A percentile compares a stretch with the other conserved stretches of the same genome.
phyloP scores from a whole-genome alignment of 1,140 invertebrate genomes.

The Chymomyza costata region DNA sequence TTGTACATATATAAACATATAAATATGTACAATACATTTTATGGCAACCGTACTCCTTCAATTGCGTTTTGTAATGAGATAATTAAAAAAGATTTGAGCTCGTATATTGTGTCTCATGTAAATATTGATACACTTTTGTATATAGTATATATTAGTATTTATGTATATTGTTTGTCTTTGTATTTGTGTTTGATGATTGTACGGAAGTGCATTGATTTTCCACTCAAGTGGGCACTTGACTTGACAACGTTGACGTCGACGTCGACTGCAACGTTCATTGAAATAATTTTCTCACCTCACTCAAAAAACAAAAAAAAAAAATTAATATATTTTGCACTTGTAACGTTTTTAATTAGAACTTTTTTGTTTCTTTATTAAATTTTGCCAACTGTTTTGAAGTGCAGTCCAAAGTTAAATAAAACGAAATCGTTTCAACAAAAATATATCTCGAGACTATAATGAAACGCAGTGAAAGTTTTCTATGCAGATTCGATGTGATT shows the following conservation, averaged over 20 bases:
- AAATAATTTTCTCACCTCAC: slow-evolving; percentile 63
- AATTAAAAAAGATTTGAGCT: slow-evolving; percentile 23
- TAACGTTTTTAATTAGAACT: slow-evolving; percentile 59
- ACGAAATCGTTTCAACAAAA: slow-evolving; percentile 14
- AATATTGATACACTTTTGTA: slow-evolving; percentile 28
- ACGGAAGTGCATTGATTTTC: slow-evolving; percentile 71
- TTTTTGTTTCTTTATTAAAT: slow-evolving; percentile 8
- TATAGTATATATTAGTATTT: too few species aligned
- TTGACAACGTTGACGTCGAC: slow-evolving; percentile 18
- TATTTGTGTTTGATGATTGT: slow-evolving; percentile 31
- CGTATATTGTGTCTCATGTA: slow-evolving; percentile 9
- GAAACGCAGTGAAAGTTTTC: slow-evolving; percentile 62
- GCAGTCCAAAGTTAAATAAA: slow-evolving; percentile 15
- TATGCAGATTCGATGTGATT: slow-evolving; percentile 41
- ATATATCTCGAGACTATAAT: slow-evolving; percentile 12
- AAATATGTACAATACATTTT: too few species aligned
- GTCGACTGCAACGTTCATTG: slow-evolving; percentile 21
- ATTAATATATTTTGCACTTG: slow-evolving; percentile 44
- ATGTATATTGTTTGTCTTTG: slow-evolving; percentile 14
- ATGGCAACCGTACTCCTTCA: too few species aligned
- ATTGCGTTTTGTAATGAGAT: too few species aligned
- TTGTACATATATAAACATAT: too few species aligned
- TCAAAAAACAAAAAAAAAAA: slow-evolving; percentile 64
- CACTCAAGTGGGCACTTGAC: slow-evolving; percentile 64
- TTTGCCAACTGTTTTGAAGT: slow-evolving; percentile 36